Conservation (phyloP, 2,113 vertebrate genomes). For the Periophthalmodon schlosseri region DNA sequence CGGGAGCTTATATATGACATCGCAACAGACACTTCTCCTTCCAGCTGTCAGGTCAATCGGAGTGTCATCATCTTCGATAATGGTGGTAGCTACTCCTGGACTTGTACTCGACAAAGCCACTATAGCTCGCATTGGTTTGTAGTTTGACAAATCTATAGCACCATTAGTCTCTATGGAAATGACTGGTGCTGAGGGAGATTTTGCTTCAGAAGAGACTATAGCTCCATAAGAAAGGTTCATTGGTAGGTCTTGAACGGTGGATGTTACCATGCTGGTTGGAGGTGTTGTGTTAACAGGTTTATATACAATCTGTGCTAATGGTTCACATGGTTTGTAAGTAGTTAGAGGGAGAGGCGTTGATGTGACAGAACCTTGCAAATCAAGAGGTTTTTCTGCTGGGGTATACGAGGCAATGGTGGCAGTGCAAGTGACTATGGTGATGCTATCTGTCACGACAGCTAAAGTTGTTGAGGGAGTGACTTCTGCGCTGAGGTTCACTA, state of each 20-base stretch:
- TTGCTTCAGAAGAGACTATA: conserved; percentile 69
- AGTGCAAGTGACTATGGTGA: conserved; percentile 83
- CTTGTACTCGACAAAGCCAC: conserved; percentile 84
- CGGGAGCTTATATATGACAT: conserved; percentile 94
- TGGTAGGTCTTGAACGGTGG: conserved; percentile 75
- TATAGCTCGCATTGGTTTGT: conserved; percentile 86
- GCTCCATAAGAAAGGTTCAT: conserved; percentile 89
- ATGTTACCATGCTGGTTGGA: conserved; percentile 50
- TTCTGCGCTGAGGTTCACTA: conserved; percentile 89
- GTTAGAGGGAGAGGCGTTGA: conserved; percentile 86
- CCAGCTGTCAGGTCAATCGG: conserved; percentile 95
- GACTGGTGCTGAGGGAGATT: conserved; percentile 66
- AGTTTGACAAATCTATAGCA: conserved; percentile 91
- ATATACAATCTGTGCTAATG: conserved; percentile 78
- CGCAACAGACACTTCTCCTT: conserved; percentile 91
- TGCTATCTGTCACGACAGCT: conserved; percentile 79
- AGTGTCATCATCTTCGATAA: conserved; percentile 91
- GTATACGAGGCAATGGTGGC: conserved; percentile 80
- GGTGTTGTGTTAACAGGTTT: conserved; percentile 73
- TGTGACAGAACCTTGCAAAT: conserved; percentile 78
- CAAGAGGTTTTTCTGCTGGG: conserved; percentile 82
- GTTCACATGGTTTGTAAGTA: conserved; percentile 84
- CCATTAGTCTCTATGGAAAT: conserved; percentile 74
- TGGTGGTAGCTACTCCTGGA: conserved; percentile 83
- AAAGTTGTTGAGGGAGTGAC: conserved; percentile 77